phyloP scores from a whole-genome alignment of 2,797 vertebrate genomes.

The Peromyscus nudipes region DNA sequence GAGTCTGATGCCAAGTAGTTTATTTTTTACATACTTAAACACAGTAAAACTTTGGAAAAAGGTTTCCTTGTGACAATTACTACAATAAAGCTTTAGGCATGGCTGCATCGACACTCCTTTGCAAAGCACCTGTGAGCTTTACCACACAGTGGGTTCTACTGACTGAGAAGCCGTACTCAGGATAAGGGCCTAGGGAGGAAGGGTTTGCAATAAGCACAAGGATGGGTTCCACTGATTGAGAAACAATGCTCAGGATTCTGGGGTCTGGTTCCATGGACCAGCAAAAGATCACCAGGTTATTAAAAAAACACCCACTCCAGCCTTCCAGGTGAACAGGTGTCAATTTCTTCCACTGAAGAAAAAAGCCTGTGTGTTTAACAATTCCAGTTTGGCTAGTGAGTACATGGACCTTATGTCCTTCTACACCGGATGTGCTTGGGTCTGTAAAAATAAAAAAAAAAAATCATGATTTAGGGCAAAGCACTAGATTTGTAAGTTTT shows the following conservation, averaged over 20 bases:
- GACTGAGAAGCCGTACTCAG: background rate
- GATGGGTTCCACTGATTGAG: background rate
- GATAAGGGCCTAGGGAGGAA: background rate
- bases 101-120: background rate
- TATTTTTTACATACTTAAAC: background rate
- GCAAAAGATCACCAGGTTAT: background rate
- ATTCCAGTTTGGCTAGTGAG: background rate
- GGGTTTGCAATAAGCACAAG: background rate
- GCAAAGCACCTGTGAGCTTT: background rate
- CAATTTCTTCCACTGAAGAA: background rate
- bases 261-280: background rate
- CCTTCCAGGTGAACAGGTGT: background rate
- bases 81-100: background rate
- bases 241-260: background rate
- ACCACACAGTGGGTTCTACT: background rate
- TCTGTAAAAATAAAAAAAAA: background rate
- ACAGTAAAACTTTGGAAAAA: background rate
- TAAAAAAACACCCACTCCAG: background rate
- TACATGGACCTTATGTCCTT: background rate
- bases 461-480: background rate
- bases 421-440: background rate
- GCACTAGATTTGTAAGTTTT: background rate
- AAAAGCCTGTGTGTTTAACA: background rate
- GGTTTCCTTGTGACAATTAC: background rate
- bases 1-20: background rate